Conservation (phyloP, 2,888 invertebrate genomes). For the Tinea trinotella region DNA sequence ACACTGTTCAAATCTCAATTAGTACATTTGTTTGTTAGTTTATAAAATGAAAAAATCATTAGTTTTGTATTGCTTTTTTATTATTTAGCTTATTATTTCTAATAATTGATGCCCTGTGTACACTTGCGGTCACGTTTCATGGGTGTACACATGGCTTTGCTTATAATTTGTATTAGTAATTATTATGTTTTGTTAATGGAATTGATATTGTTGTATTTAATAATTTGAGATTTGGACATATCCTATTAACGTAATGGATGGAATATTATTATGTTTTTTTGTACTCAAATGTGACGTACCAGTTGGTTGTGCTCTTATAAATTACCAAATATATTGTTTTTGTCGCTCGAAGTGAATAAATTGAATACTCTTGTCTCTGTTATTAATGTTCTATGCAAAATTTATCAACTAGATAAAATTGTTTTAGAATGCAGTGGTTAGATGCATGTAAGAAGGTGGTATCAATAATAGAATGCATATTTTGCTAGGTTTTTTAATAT, state of each 20-base stretch:
- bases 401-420: background rate
- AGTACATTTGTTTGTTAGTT: background rate
- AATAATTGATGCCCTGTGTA: no score
- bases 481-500: background rate
- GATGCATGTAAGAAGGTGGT: no score
- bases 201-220: no score
- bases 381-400: background rate
- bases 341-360: background rate
- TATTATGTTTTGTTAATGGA: no score
- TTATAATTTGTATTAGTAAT: no score
- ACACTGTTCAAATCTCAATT: background rate
- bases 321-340: background rate
- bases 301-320: background rate
- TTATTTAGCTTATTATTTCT: no score
- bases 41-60: background rate
- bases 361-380: background rate
- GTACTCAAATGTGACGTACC: background rate
- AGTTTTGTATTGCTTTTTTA: background rate
- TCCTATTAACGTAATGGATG: background rate
- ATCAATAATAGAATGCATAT: no score
- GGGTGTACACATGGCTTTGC: no score
- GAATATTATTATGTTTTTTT: background rate
- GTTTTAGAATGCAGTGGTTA: background rate
- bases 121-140: no score
- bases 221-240: background rate